These are phyloP conservation scores for Sebastes alutus DNA, from an alignment of 2,797 vertebrate species.

Conservation along the genomic window DNA sequence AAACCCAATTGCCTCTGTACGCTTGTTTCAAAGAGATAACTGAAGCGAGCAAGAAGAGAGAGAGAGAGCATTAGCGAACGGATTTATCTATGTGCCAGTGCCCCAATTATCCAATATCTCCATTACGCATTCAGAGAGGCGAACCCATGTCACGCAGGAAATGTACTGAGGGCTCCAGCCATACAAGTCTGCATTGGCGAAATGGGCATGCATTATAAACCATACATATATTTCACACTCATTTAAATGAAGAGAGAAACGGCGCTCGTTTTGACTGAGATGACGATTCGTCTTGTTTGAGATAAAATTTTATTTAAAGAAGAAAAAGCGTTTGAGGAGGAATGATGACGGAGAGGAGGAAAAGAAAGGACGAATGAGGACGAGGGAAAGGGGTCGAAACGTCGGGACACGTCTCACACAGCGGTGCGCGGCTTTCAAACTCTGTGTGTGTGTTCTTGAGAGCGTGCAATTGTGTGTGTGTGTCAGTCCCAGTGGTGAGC, in stretches of 20 bases:
- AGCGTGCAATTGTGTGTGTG: neutral
- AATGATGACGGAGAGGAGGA: neutral
- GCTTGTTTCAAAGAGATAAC: constrained; percentile 77
- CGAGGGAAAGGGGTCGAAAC: neutral
- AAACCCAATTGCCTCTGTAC: constrained; percentile 56
- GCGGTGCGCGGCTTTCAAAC: constrained; percentile 11
- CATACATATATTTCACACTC: constrained; percentile 56
- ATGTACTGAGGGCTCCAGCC: constrained; percentile 50
- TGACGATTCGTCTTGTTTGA: constrained; percentile 9
- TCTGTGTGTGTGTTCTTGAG: constrained; percentile 1
- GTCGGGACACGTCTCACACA: constrained; percentile 2
- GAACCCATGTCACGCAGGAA: constrained; percentile 54
- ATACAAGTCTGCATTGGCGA: constrained; percentile 31
- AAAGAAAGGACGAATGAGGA: neutral
- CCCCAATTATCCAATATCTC: constrained; percentile 78
- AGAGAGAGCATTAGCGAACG: constrained; percentile 48
- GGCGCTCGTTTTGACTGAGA: constrained; percentile 5
- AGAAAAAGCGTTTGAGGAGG: neutral
- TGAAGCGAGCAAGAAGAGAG: constrained; percentile 47
- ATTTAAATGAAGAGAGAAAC: constrained; percentile 34
- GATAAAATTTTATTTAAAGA: constrained; percentile 1
- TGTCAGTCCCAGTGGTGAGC: constrained; percentile 55
- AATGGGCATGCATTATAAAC: constrained; percentile 36
- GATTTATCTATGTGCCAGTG: constrained; percentile 77
- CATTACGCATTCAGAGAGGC: constrained; percentile 72